Conservation (phyloP, 2,797 vertebrate species). For the Anniella stebbinsi region DNA sequence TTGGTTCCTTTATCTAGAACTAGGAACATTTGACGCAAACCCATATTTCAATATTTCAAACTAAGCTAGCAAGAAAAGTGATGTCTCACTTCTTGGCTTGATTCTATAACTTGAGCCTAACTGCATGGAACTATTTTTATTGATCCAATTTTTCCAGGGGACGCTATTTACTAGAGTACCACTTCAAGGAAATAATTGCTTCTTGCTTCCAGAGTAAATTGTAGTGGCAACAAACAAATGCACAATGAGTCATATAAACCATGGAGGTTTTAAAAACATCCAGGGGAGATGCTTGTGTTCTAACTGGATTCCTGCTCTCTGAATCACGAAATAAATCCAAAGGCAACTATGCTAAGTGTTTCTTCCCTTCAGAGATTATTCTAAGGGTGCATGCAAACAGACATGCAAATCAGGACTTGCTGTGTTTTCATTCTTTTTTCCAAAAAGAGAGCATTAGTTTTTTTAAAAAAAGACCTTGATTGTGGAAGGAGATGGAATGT, state of each 20-base stretch:
- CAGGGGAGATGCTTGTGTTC: not conserved
- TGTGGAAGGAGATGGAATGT: not conserved
- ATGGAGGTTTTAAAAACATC: conserved; percentile 16
- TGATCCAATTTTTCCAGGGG: conserved; percentile 11
- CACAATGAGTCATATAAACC: conserved; percentile 19
- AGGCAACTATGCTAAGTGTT: not conserved
- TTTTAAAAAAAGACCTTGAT: not conserved
- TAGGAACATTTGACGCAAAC: not conserved
- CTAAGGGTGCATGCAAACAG: not conserved
- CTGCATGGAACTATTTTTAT: conserved; percentile 16
- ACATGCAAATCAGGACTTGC: not conserved
- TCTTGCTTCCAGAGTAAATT: conserved; percentile 14
- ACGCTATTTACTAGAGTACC: not conserved
- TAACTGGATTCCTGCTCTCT: not conserved
- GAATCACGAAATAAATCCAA: conserved; percentile 7
- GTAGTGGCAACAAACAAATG: conserved; percentile 14
- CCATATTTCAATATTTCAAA: conserved; percentile 5
- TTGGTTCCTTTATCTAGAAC: not conserved
- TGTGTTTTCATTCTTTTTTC: too few relatives aligned
- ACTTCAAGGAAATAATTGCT: conserved; percentile 24
- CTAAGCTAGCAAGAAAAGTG: not conserved
- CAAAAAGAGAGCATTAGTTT: not conserved
- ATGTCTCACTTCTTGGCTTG: conserved; percentile 3
- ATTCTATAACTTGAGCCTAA: conserved; percentile 4
- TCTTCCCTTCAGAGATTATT: not conserved